phyloP scores from a whole-genome alignment of 2,113 vertebrate genomes.

The Sprattus sprattus region DNA sequence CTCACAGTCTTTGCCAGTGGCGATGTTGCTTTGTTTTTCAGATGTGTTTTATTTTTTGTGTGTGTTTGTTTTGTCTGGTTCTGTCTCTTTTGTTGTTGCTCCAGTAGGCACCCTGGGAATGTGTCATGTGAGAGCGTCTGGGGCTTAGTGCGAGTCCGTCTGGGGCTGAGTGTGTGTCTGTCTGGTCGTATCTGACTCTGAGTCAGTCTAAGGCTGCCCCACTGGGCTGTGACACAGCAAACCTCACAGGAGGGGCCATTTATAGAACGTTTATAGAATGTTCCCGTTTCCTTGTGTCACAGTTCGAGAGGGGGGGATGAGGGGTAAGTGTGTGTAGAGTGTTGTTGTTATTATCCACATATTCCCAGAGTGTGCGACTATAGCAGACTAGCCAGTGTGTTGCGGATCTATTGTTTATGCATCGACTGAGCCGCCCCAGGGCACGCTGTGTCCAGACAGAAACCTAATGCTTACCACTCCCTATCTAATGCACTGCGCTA shows the following conservation, averaged over 20 bases:
- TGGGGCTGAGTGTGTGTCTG: not conserved
- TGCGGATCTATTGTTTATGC: constrained; percentile 23
- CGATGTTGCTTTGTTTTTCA: not conserved
- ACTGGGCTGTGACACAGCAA: not conserved
- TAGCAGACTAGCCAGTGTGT: not conserved
- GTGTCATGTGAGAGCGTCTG: constrained; percentile 6
- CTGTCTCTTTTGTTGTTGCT: not conserved
- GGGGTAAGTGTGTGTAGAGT: not conserved
- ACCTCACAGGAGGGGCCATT: not conserved
- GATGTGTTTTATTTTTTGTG: not conserved
- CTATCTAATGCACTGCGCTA: constrained; percentile 5
- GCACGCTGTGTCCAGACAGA: constrained; percentile 30
- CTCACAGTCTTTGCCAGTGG: not conserved
- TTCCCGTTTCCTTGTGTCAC: not conserved
- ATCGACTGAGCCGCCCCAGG: constrained; percentile 26
- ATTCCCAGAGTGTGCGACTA: not conserved
- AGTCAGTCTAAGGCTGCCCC: not conserved
- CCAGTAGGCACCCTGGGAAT: not conserved
- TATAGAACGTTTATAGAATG: not conserved
- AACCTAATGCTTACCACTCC: constrained; percentile 16
- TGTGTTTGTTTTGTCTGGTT: not conserved
- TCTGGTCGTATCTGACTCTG: constrained; percentile 5
- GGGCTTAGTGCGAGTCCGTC: not conserved
- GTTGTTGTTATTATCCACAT: not conserved
- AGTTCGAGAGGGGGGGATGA: not conserved